Evolutionary conservation across 2,888 invertebrate genomes (phyloP), one percentile per base, ranked within the genome.

Genomic region (Alloplasta piceator): DNA sequence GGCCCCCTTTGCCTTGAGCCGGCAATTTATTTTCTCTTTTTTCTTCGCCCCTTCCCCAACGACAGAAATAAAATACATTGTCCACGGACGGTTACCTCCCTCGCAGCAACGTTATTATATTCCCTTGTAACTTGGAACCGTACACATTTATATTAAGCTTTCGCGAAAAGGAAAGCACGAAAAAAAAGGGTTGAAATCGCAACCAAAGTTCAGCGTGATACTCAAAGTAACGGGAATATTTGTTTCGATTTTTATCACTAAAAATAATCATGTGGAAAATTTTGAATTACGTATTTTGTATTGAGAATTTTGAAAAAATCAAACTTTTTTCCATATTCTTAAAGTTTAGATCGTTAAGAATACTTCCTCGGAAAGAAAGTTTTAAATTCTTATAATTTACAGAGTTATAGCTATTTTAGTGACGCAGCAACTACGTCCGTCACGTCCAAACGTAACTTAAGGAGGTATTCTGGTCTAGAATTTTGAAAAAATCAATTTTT

Each of bases 11-110:
- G 26, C 58, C 60, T 61, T 60, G 12, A 41, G 41, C 14, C 60
- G 61, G 81, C 74, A 81, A 79, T 82, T 76, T 71, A 78, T 78
- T 84, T 76, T 26, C 38, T 66, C 46, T 66, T 64, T 43, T 16
- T 39, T 5, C 55, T 16, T n/a, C 52, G 9, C 43, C 43, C 10
- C 43, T 4, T 10, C 52, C 46, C 36, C 55, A 76, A 74, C 56
- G 60, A 67, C 67, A 2, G 70, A 41, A 60, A 56, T 26, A 76
- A 82, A 82, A 79, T 78, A 72, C 56, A 82, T 79, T 73, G 68
- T 73, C 41, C 73, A 50, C 68, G 73, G 68, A 52, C 26, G 60
- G 72, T 73, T 77, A 72, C 10, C 77, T 46, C 80, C 46, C 50
- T 73, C 38, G 14, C 26, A 67, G 43, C 38, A 64, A 70, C 58